Conservation (phyloP, 2,113 vertebrate species). For the Monopterus albus region DNA sequence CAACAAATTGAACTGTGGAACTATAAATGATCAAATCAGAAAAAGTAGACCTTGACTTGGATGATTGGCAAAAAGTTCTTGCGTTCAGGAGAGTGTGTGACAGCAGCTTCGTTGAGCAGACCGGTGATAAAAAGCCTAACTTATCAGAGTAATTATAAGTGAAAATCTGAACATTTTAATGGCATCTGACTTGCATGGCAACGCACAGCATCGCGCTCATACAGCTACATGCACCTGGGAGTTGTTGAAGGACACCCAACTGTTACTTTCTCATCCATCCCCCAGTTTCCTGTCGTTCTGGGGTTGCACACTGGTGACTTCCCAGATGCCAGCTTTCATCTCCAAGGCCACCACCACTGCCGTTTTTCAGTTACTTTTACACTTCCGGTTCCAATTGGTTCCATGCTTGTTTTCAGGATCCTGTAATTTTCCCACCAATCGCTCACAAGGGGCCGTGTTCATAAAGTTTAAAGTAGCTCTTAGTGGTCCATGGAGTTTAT, state of each 20-base stretch:
- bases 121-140: too few relatives aligned
- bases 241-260: background rate
- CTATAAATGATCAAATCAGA: slow-evolving; percentile 57
- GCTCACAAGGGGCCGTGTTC: slow-evolving; percentile 76
- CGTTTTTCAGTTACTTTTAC: slow-evolving; percentile 69
- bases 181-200: background rate
- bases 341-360: slow-evolving; percentile 37
- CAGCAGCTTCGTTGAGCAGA: background rate
- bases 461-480: slow-evolving; percentile 84
- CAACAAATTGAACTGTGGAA: slow-evolving; percentile 28
- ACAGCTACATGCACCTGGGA: slow-evolving; percentile 20
- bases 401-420: slow-evolving; percentile 73
- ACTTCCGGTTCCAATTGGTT: slow-evolving; percentile 72
- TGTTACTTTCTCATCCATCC: slow-evolving; percentile 23
- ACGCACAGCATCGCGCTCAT: background rate
- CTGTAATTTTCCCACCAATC: slow-evolving; percentile 84
- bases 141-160: too few relatives aligned
- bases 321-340: slow-evolving; percentile 35
- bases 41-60: slow-evolving; percentile 38
- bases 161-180: too few relatives aligned
- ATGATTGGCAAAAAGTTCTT: slow-evolving; percentile 25
- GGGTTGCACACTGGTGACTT: slow-evolving; percentile 53
- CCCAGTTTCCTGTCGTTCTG: slow-evolving; percentile 23
- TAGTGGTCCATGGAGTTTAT: slow-evolving; percentile 85
- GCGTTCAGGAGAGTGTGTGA: slow-evolving; percentile 19